Conservation (phyloP, 2,797 vertebrate genomes). For the Hypotaenidia okinawae region DNA sequence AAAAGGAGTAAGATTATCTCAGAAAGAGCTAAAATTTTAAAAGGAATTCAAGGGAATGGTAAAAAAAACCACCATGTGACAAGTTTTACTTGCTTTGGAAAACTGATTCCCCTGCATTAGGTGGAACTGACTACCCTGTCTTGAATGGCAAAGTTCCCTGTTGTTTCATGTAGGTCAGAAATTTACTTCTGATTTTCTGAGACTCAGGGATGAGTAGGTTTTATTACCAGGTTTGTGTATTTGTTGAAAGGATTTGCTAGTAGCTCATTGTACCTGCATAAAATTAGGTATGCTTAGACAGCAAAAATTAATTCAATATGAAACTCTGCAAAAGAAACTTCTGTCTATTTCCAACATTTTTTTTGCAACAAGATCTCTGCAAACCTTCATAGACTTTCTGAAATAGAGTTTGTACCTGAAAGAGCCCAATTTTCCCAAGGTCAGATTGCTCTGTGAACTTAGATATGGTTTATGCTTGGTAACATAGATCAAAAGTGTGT, state of each 20-base stretch:
- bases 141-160: neutral
- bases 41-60: neutral
- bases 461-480: constrained; percentile 48
- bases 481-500: constrained; percentile 55
- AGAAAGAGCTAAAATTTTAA: neutral
- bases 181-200: neutral
- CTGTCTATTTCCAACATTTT: neutral
- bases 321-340: neutral
- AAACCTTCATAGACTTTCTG: neutral
- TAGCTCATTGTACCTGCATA: neutral
- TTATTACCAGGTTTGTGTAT: neutral
- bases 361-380: neutral
- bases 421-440: constrained; percentile 46
- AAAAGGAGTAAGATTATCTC: neutral
- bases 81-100: neutral
- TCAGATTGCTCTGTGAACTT: constrained; percentile 30
- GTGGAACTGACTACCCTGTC: neutral
- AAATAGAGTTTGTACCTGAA: constrained; percentile 17
- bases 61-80: neutral
- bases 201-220: neutral
- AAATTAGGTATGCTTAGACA: neutral
- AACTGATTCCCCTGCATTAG: neutral
- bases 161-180: neutral
- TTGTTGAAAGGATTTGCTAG: neutral
- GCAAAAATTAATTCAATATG: neutral